Base-by-base conservation (phyloP, 2,113 vertebrate species). In the Colaptes auratus region DNA sequence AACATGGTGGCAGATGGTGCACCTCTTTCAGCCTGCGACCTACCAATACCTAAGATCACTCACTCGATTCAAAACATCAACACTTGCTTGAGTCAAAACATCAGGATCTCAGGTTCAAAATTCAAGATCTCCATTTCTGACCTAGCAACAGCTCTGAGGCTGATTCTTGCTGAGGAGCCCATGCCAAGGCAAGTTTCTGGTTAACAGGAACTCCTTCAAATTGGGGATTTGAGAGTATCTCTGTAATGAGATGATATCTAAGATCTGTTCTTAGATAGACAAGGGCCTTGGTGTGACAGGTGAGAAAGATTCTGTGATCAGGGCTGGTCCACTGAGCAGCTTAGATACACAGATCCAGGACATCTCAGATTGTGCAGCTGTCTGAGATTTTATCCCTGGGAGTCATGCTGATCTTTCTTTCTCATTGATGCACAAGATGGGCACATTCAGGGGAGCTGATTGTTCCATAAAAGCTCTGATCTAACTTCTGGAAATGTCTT, bases 251-350 rank as follows among this genome's bases (percentile, higher is more conserved):
- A 48, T 60, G 67, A 10, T 65, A 61, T 56, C 23, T 50, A 56
- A 42, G 44, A 58, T 74, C 23, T 86, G 0, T 55, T 85, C 67
- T 50, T 71, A 58, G 9, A 8, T 30, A 35, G 31, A 6, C 20
- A 16, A 3, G 35, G 24, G 25, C 31, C 44, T 60, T 18, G 28
- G 55, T 56, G 28, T 56, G 55, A 56, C 28, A 56, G 12, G 4
- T 64, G 35, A 25, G 25, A 59, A 48, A 36, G 21, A 14, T 52
- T 17, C 48, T 53, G 0, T 0, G 5, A 0, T 17, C 17, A 33
- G 13, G 10, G 14, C 23, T 83, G 28, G 5, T 89, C 39, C 55
- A 20, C 33, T 50, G 30, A 9, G 18, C 19, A 42, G 4, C n/a
- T 77, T 28, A 15, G 39, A 21, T 27, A 17, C 12, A 15, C 15